Evolutionary conservation across 2,888 invertebrate genomes (phyloP).

Genomic region (Noctuana brunneofusca): DNA sequence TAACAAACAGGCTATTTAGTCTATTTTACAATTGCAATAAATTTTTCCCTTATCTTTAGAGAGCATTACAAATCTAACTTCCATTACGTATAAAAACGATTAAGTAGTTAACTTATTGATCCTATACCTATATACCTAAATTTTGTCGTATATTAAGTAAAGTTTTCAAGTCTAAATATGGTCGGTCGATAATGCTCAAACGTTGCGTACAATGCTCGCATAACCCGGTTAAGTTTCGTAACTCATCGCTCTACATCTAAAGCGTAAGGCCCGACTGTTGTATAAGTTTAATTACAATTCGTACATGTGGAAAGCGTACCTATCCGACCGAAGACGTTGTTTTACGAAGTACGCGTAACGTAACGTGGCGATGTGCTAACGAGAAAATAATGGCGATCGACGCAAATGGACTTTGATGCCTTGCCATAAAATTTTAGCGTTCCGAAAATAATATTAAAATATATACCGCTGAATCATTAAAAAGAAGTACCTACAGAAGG

Average conservation of each 20-base stretch:
- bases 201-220: constrained; percentile 27
- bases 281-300: constrained; percentile 40
- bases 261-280: constrained; percentile 31
- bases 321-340: constrained; percentile 33
- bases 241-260: constrained; percentile 34
- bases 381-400: constrained; percentile 33
- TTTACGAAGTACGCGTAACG: constrained; percentile 16
- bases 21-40: too few species aligned
- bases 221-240: constrained; percentile 35
- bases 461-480: constrained; percentile 1
- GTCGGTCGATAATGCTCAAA: constrained; percentile 35
- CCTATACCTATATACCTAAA: too few species aligned
- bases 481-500: not conserved
- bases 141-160: not conserved
- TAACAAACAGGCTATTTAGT: too few species aligned
- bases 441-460: constrained; percentile 21
- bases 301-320: constrained; percentile 31
- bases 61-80: not conserved
- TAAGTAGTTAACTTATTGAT: not conserved
- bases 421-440: constrained; percentile 27
- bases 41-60: too few species aligned
- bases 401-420: constrained; percentile 27
- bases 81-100: not conserved
- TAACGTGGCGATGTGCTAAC: constrained; percentile 29
- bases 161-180: constrained; percentile 1